A percentile compares a stretch with the other conserved stretches of the same genome.
Evolutionary conservation across 2,797 vertebrate genomes (phyloP).

Genomic region (Enteromius fasciolatus): DNA sequence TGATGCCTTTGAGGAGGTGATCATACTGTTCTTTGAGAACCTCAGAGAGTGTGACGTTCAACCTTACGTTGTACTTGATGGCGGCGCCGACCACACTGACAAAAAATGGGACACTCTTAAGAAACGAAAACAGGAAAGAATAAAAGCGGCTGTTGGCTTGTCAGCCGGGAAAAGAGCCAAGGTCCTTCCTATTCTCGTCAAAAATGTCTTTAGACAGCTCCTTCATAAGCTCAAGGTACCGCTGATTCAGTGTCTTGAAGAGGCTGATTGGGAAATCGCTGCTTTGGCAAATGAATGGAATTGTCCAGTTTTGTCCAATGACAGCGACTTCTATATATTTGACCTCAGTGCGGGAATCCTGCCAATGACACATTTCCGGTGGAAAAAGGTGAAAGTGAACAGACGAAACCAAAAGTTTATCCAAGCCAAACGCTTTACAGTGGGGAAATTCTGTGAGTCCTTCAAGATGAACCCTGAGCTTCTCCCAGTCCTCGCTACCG

Average conservation of each 20-base stretch:
- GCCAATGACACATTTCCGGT: conserved; percentile 78
- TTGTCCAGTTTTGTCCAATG: conserved; percentile 84
- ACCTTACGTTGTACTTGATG: conserved; percentile 84
- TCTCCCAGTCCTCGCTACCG: conserved; percentile 80
- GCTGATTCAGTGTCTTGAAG: conserved; percentile 80
- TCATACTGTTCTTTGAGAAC: conserved; percentile 73
- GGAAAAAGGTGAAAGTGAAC: conserved; percentile 65
- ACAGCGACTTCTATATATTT: conserved; percentile 88
- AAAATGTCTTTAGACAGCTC: conserved; percentile 79
- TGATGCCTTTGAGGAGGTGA: conserved; percentile 68
- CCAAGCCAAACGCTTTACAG: conserved; percentile 72
- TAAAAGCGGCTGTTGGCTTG: conserved; percentile 68
- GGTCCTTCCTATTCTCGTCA: conserved; percentile 74
- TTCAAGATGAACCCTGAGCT: conserved; percentile 71
- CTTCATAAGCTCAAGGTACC: conserved; percentile 75
- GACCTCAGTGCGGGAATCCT: conserved; percentile 78
- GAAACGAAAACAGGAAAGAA: conserved; percentile 59
- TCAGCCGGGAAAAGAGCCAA: conserved; percentile 49
- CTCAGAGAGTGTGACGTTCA: conserved; percentile 75
- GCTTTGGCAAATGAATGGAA: conserved; percentile 82
- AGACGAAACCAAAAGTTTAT: conserved; percentile 67
- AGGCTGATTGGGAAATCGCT: conserved; percentile 84
- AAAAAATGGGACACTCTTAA: conserved; percentile 75
- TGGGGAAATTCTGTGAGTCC: conserved; percentile 71
- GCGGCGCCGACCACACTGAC: conserved; percentile 75